phyloP scores from a whole-genome alignment of 2,797 vertebrate genomes.

The Decapterus maruadsi region DNA sequence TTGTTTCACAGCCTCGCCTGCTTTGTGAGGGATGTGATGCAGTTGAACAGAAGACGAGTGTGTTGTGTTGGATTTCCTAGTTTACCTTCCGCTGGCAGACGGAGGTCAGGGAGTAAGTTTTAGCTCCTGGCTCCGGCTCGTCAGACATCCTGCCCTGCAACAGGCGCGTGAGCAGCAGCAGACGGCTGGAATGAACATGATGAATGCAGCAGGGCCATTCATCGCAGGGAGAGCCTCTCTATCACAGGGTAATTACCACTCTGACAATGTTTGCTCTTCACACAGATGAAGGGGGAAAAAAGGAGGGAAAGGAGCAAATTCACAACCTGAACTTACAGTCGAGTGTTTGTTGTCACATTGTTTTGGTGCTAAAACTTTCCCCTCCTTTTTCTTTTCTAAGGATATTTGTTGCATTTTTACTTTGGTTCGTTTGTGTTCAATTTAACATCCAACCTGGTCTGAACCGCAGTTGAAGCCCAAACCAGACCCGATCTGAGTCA shows the following conservation, averaged over 20 bases:
- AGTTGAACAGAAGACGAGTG: slow-evolving; percentile 29
- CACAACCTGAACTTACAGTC: slow-evolving; percentile 11
- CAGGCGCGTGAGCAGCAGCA: slow-evolving; percentile 20
- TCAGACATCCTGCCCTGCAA: slow-evolving; percentile 23
- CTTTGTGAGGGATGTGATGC: background rate
- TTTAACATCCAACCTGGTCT: no score
- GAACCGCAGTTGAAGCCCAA: no score
- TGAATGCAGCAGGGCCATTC: slow-evolving; percentile 46
- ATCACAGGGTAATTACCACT: slow-evolving; percentile 54
- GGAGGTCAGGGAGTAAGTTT: slow-evolving; percentile 42
- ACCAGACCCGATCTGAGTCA: no score
- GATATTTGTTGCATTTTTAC: no score
- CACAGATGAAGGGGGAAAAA: background rate
- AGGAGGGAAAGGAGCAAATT: slow-evolving; percentile 1
- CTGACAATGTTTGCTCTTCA: slow-evolving; percentile 48
- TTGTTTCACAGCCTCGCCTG: background rate
- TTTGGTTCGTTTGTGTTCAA: no score
- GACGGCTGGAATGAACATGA: slow-evolving; percentile 54
- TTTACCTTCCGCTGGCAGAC: slow-evolving; percentile 46
- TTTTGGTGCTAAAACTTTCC: background rate
- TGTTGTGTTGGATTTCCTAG: slow-evolving; percentile 11
- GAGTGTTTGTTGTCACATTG: slow-evolving; percentile 3
- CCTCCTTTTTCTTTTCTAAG: no score
- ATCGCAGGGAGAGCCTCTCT: slow-evolving; percentile 57
- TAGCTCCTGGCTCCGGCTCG: slow-evolving; percentile 22